Evolutionary conservation across 2,113 vertebrate genomes (phyloP), one percentile per base, ranked within the genome.

Genomic region (Tupaia tana): DNA sequence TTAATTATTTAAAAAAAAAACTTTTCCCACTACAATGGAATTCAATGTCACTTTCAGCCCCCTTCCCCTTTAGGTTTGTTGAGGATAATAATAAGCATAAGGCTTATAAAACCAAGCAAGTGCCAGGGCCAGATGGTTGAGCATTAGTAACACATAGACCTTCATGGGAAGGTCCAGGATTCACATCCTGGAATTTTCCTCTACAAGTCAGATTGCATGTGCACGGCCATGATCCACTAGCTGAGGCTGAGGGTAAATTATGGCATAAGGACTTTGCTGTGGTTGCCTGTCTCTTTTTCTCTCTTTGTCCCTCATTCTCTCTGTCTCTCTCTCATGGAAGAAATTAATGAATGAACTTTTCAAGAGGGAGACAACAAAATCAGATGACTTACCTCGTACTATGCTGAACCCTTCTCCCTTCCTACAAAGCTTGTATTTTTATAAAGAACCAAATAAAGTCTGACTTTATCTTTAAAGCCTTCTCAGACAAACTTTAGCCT

Each of bases 361-460:
- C 4, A 43, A 43, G 43, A 43, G 43, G 43, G 43, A 43, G 43
- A 43, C 43, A 43, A 43, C 43, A 43, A 43, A 43, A 43, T 43
- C 43, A 43, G 43, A 6, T 43, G 43, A 43, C 43, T 94, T 71
- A 86, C 54, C 54, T 92, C 43, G 84, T 88, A 14, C 22, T 89
- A 81, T 73, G 58, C 78, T 93, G 16, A 95, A 89, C 9, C 75
- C 74, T 22, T 31, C 20, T 11, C 43, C 4, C 63, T 93, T 95
- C 29, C 31, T 95, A 61, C 7, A 80, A 80, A 86, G 43, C 25
- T 22, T 88, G 27, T 25, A 78, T 25, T 87, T 95, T 54, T 89
- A 89, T 86, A 18, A 90, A 82, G 59, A 90, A 71, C 9, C 31
- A 94, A 85, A 92, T 78, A 69, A 96, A 91, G 11, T 89, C 25